Evolutionary conservation across 2,888 invertebrate genomes (phyloP).

Genomic region (Noctua fimbriata): DNA sequence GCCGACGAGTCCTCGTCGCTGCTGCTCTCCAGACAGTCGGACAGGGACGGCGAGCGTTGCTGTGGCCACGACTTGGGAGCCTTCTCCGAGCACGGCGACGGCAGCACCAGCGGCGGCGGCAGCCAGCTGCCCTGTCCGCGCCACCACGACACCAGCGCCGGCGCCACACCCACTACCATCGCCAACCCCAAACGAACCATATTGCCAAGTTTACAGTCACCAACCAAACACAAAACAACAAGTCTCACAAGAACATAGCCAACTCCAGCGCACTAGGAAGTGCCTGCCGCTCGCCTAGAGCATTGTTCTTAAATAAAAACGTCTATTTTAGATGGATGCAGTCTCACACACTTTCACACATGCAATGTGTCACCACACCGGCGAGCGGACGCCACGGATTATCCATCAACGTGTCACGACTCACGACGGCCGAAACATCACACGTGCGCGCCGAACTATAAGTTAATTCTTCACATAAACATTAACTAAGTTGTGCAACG

Average conservation of each 20-base stretch:
- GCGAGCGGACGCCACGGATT: constrained; percentile 75
- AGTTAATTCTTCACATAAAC: constrained; percentile 60
- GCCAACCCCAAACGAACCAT: constrained; percentile 88
- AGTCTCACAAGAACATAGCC: constrained; percentile 65
- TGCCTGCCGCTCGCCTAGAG: constrained; percentile 64
- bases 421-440: constrained; percentile 48
- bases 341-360: constrained; percentile 81
- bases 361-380: constrained; percentile 79
- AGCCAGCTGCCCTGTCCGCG: constrained; percentile 80
- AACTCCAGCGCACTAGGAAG: constrained; percentile 73
- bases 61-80: constrained; percentile 80
- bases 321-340: constrained; percentile 84
- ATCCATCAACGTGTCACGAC: constrained; percentile 76
- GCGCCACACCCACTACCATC: constrained; percentile 89
- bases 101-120: constrained; percentile 75
- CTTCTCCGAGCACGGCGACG: constrained; percentile 76
- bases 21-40: constrained; percentile 87
- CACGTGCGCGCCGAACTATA: constrained; percentile 68
- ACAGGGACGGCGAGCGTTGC: constrained; percentile 85
- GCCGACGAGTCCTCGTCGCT: constrained; percentile 86
- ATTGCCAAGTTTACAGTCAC: constrained; percentile 54
- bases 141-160: constrained; percentile 89
- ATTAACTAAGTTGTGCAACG: constrained; percentile 61
- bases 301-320: constrained; percentile 84
- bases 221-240: constrained; percentile 36